Percentiles rank a stretch among this genome's conserved stretches.
Evolutionary conservation across 2,797 vertebrate species (phyloP).

Genomic region (Pangasius krempfi): DNA sequence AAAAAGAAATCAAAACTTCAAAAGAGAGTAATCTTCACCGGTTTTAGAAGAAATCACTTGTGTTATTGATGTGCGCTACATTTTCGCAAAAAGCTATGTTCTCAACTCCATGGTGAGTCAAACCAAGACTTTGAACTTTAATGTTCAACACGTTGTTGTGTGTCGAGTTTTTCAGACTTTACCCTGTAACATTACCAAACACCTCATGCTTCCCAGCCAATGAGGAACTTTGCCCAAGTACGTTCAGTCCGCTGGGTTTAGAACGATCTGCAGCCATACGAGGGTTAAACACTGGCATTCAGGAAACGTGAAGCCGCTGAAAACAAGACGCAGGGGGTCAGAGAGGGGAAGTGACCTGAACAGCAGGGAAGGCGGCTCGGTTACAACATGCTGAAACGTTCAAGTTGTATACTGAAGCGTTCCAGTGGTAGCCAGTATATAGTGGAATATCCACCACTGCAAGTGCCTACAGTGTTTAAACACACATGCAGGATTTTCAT

Average conservation of each 20-base stretch:
- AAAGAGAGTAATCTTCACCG: background rate
- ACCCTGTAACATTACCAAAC: slow-evolving; percentile 19
- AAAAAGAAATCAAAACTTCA: background rate
- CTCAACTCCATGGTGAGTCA: background rate
- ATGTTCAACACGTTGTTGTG: background rate
- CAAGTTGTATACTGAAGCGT: background rate
- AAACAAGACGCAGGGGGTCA: background rate
- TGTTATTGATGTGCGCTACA: background rate
- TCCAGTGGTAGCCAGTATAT: background rate
- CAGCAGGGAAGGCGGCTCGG: background rate
- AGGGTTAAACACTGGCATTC: background rate
- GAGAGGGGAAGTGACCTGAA: background rate
- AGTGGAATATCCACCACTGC: background rate
- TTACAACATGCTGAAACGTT: background rate
- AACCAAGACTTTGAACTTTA: slow-evolving; percentile 28
- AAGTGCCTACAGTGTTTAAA: background rate
- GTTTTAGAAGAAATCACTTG: background rate
- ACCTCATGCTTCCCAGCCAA: background rate
- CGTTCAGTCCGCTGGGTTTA: background rate
- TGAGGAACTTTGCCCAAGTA: background rate
- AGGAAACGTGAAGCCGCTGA: background rate
- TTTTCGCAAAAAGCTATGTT: background rate
- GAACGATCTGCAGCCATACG: too few relatives aligned
- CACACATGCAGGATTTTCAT: background rate
- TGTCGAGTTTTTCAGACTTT: slow-evolving; percentile 13